phyloP scores from a whole-genome alignment of 2,113 vertebrate genomes.

The Sturnira hondurensis region DNA sequence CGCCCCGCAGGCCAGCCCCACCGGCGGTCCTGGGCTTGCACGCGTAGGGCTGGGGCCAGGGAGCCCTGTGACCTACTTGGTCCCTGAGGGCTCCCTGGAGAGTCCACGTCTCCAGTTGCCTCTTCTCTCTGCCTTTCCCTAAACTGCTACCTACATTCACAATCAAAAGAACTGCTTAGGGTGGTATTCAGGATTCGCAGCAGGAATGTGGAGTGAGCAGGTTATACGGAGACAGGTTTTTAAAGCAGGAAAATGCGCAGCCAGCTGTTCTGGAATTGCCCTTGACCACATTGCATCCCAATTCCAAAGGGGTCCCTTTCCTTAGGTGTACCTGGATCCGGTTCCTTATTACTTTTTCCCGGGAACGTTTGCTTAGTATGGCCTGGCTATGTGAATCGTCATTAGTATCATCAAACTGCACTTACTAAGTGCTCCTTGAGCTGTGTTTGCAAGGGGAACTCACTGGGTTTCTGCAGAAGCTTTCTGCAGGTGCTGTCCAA shows the following conservation, averaged over 20 bases:
- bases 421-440: conserved; percentile 10
- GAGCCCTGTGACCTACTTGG: conserved; percentile 8
- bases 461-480: conserved; percentile 5
- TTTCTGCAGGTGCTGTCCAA: background rate
- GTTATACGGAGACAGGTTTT: background rate
- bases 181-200: background rate
- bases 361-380: background rate
- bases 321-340: background rate
- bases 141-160: background rate
- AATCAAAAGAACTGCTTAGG: background rate
- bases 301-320: background rate
- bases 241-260: background rate
- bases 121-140: background rate
- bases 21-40: background rate
- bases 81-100: background rate
- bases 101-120: background rate
- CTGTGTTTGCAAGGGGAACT: conserved; percentile 17
- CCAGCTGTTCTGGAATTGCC: background rate
- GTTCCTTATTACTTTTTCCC: background rate
- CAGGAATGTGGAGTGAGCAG: background rate
- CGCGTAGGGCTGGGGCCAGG: no score
- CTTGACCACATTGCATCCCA: background rate
- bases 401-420: background rate
- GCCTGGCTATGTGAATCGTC: background rate
- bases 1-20: background rate